These are phyloP conservation scores for Drosophila rellima DNA, from an alignment of 2,888 invertebrate species.

Conservation along the genomic window DNA sequence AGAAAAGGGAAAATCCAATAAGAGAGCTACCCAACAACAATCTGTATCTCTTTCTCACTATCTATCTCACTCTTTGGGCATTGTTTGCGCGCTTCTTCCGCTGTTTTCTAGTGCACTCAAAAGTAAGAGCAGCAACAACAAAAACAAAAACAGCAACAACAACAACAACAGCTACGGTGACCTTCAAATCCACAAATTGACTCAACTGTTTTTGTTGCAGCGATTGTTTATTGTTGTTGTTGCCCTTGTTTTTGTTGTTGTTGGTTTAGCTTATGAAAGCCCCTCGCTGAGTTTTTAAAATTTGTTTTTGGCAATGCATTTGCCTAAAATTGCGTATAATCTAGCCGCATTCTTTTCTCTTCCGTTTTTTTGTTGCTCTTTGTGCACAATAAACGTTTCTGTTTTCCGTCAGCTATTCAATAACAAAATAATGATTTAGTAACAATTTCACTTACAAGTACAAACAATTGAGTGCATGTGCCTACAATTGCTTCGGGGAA, in stretches of 20 bases:
- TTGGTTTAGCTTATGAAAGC: slow-evolving; percentile 49
- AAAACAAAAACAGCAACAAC: slow-evolving; percentile 6
- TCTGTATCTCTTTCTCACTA: background rate
- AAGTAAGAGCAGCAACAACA: slow-evolving; percentile 36
- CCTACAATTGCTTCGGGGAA: slow-evolving; percentile 5
- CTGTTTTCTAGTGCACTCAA: slow-evolving; percentile 54
- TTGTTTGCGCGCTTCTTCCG: slow-evolving; percentile 51
- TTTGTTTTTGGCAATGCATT: slow-evolving; percentile 63
- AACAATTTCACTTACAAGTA: slow-evolving; percentile 36
- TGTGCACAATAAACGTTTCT: slow-evolving; percentile 43
- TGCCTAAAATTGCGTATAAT: slow-evolving; percentile 32
- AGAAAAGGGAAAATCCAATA: slow-evolving; percentile 47
- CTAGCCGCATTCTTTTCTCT: slow-evolving; percentile 26
- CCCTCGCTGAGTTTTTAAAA: slow-evolving; percentile 64
- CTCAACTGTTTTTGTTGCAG: slow-evolving; percentile 54
- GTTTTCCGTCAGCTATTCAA: slow-evolving; percentile 55
- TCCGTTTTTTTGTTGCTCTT: slow-evolving; percentile 39
- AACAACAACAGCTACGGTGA: slow-evolving; percentile 25
- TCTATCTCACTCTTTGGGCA: slow-evolving; percentile 17
- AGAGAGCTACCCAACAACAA: slow-evolving; percentile 27
- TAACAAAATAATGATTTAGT: slow-evolving; percentile 43
- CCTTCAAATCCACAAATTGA: slow-evolving; percentile 74
- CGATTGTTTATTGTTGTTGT: slow-evolving; percentile 22
- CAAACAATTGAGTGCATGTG: slow-evolving; percentile 12
- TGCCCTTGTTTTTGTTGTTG: slow-evolving; percentile 33